phyloP scores from a whole-genome alignment of 2,113 vertebrate species.

The Oreocharis arfaki region DNA sequence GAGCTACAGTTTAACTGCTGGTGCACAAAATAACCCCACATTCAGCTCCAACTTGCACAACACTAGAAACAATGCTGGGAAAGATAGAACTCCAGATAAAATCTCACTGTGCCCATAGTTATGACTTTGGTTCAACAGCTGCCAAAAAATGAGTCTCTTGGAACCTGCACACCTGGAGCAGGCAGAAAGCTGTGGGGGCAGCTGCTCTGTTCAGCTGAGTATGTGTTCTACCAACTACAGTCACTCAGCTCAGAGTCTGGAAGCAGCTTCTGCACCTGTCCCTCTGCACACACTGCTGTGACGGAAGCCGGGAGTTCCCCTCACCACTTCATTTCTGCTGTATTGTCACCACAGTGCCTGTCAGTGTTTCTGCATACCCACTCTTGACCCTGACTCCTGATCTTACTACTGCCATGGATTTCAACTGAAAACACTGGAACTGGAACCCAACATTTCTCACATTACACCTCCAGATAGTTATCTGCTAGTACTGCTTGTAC shows the following conservation, averaged over 20 bases:
- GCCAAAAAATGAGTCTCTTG: background rate
- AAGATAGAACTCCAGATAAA: background rate
- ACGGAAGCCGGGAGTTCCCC: background rate
- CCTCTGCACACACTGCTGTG: background rate
- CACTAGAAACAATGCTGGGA: background rate
- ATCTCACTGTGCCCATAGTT: background rate
- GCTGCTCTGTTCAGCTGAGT: background rate
- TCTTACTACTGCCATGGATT: background rate
- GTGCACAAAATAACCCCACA: background rate
- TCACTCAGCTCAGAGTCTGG: background rate
- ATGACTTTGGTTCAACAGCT: background rate
- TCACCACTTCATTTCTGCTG: accelerated
- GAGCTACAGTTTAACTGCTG: background rate
- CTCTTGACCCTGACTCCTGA: background rate
- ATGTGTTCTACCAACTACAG: accelerated
- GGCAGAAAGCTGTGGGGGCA: background rate
- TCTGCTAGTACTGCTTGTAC: background rate
- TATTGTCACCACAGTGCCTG: background rate
- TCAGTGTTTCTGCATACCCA: background rate
- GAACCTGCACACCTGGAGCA: background rate
- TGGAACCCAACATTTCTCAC: background rate
- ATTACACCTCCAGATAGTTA: background rate
- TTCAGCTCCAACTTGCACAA: background rate
- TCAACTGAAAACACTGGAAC: background rate
- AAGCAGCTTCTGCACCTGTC: background rate